Conservation (phyloP, 2,888 invertebrate species). For the Xylota segnis region DNA sequence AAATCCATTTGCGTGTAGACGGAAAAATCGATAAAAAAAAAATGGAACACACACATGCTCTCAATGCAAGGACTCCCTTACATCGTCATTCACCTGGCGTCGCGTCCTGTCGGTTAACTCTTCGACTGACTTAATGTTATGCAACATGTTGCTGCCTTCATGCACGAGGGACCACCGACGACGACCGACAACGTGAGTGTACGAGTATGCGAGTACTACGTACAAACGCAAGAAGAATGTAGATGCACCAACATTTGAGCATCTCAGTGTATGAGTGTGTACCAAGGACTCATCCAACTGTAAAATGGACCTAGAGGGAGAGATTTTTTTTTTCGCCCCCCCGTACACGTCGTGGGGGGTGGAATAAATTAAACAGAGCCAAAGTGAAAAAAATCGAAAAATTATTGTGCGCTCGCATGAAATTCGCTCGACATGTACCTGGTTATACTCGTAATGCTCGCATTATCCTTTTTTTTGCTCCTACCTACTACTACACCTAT, state of each 20-base stretch:
- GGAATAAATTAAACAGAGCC: conserved; percentile 53
- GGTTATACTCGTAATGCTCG: not conserved
- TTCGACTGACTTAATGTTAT: conserved; percentile 49
- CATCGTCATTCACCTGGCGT: conserved; percentile 3
- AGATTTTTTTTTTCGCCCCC: not conserved
- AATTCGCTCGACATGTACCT: conserved; percentile 32
- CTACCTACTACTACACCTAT: conserved; percentile 7
- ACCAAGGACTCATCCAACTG: conserved; percentile 40
- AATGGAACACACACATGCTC: not conserved
- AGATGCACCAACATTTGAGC: not conserved
- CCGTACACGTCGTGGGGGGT: not conserved
- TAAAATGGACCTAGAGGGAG: conserved; percentile 17
- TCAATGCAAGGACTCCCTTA: not conserved
- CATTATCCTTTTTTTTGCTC: conserved; percentile 30
- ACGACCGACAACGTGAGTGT: conserved; percentile 13
- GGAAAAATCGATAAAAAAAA: conserved; percentile 23
- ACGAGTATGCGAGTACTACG: no score
- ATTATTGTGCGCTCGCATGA: conserved; percentile 30
- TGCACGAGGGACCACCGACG: conserved; percentile 51
- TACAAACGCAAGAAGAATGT: not conserved
- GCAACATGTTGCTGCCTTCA: conserved; percentile 69
- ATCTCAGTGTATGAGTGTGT: not conserved
- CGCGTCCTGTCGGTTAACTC: conserved; percentile 12
- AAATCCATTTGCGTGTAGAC: conserved; percentile 25
- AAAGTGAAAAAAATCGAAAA: conserved; percentile 20